Evolutionary conservation across 2,888 invertebrate genomes (phyloP).

Genomic region (Andricus curvator): DNA sequence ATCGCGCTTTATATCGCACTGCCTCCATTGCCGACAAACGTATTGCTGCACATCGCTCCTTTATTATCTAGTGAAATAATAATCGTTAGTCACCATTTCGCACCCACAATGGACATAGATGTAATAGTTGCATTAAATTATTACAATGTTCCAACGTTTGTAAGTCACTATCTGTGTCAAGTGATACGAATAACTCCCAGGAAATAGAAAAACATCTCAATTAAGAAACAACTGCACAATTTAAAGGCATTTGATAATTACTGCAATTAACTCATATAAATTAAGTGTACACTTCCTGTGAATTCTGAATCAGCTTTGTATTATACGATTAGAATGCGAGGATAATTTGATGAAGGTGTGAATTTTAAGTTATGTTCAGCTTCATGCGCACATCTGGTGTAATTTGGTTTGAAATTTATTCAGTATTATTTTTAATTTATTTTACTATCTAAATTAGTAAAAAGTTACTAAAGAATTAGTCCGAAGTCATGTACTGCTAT

Average conservation of each 20-base stretch:
- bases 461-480: too few relatives aligned
- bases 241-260: constrained; percentile 6
- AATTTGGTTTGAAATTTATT: too few relatives aligned
- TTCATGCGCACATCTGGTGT: too few relatives aligned
- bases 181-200: background rate
- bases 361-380: too few relatives aligned
- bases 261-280: background rate
- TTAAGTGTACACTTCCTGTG: constrained; percentile 1
- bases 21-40: constrained; percentile 34
- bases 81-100: constrained; percentile 12
- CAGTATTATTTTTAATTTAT: too few relatives aligned
- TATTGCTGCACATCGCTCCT: constrained; percentile 10
- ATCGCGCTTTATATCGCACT: constrained; percentile 12
- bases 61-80: constrained; percentile 35
- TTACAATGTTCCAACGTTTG: background rate
- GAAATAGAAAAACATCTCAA: constrained; percentile 2
- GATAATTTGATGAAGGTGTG: too few relatives aligned
- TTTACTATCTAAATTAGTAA: too few relatives aligned
- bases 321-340: too few relatives aligned
- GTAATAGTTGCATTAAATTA: constrained; percentile 36
- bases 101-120: constrained; percentile 17
- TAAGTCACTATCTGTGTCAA: background rate
- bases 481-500: too few relatives aligned
- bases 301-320: background rate
- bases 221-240: constrained; percentile 6